Evolutionary conservation across 1,140 invertebrate species (phyloP).

Genomic region (Cataglyphis hispanica): DNA sequence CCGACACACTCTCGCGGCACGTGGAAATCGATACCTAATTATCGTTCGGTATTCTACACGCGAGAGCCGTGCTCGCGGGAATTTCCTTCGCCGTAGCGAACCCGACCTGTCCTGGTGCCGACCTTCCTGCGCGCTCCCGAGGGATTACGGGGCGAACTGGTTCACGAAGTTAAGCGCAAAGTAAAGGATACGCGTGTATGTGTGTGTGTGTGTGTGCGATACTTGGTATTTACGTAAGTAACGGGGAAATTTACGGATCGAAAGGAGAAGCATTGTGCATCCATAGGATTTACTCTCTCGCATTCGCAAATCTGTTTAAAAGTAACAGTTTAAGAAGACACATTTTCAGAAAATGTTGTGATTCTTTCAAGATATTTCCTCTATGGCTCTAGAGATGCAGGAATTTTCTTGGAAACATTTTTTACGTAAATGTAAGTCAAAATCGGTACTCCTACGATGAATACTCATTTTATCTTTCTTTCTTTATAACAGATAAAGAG

Average conservation of each 20-base stretch:
- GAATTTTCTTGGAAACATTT: background rate
- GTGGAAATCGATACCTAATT: slow-evolving; percentile 66
- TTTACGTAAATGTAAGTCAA: background rate
- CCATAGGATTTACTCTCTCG: slow-evolving; percentile 19
- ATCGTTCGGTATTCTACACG: slow-evolving; percentile 62
- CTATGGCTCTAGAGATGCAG: background rate
- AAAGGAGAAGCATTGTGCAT: slow-evolving; percentile 23
- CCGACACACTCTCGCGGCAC: slow-evolving; percentile 34
- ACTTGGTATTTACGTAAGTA: slow-evolving; percentile 57
- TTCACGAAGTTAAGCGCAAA: slow-evolving; percentile 59
- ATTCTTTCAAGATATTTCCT: background rate
- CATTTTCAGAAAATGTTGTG: background rate
- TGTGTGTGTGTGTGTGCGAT: background rate
- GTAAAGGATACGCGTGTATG: slow-evolving; percentile 49
- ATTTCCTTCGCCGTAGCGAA: slow-evolving; percentile 56
- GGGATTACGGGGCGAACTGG: slow-evolving; percentile 55
- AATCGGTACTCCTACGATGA: background rate
- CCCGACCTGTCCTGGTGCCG: slow-evolving; percentile 42
- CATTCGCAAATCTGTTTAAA: background rate
- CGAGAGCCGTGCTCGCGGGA: slow-evolving; percentile 46
- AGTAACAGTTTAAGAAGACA: slow-evolving; percentile 28
- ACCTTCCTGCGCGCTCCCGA: slow-evolving; percentile 22
- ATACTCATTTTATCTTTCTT: background rate
- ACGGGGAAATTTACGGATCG: slow-evolving; percentile 52
- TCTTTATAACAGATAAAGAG: background rate